These are phyloP conservation scores for Austrolebias charrua DNA, from an alignment of 2,797 vertebrate genomes.

Conservation along the genomic window DNA sequence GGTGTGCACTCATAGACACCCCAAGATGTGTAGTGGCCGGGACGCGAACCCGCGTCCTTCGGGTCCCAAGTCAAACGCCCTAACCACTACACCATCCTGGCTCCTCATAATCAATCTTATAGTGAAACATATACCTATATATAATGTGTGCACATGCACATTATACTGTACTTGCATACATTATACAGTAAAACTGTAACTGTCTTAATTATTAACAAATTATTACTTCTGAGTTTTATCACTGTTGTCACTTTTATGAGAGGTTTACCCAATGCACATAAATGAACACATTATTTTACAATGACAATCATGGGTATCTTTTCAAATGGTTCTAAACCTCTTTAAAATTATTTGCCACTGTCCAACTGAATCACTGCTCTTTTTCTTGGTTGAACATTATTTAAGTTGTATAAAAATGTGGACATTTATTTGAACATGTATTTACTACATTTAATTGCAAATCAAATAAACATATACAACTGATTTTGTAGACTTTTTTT, in stretches of 20 bases:
- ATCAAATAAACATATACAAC: slow-evolving; percentile 31
- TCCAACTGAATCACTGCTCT: not conserved
- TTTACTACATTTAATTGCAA: slow-evolving; percentile 4
- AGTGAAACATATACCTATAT: not conserved
- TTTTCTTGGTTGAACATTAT: slow-evolving; percentile 1
- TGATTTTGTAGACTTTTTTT: slow-evolving; percentile 25
- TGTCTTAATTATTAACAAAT: slow-evolving; percentile 7
- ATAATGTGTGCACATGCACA: not conserved
- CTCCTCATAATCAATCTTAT: slow-evolving; percentile 4
- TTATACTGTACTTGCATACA: too few relatives aligned
- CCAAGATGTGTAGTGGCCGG: too few relatives aligned
- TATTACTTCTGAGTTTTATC: not conserved
- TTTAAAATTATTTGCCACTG: not conserved
- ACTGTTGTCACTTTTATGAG: not conserved
- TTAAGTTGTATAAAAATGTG: not conserved
- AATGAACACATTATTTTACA: not conserved
- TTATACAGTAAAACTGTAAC: not conserved
- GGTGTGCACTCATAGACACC: too few relatives aligned
- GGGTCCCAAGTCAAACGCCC: too few relatives aligned
- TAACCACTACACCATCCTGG: too few relatives aligned
- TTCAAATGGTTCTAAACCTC: not conserved
- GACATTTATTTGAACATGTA: not conserved
- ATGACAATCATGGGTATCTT: not conserved
- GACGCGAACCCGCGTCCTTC: too few relatives aligned
- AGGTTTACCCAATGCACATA: not conserved